These are phyloP conservation scores for Amphilophus citrinellus DNA, from an alignment of 2,113 vertebrate genomes.

Conservation along the genomic window DNA sequence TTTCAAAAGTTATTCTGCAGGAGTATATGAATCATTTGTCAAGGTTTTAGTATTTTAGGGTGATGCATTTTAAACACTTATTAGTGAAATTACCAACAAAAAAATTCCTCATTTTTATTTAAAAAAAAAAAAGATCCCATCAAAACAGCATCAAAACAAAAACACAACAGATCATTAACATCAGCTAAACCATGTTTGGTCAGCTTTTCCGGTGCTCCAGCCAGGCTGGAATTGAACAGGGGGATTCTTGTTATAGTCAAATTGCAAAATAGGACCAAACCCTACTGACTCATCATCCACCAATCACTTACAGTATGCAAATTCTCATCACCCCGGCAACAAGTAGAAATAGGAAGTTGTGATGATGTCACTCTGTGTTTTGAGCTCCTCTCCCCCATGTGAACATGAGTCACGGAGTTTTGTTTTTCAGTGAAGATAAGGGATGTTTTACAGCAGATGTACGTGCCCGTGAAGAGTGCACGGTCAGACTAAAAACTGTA, in stretches of 20 bases:
- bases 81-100: background rate
- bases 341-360: conserved; percentile 76
- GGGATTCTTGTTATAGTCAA: conserved; percentile 66
- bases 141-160: conserved; percentile 1
- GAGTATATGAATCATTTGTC: background rate
- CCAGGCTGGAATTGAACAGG: conserved; percentile 21
- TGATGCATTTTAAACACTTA: background rate
- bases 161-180: conserved; percentile 33
- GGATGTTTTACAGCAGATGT: conserved; percentile 49
- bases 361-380: conserved; percentile 74
- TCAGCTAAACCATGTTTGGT: conserved; percentile 66
- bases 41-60: background rate
- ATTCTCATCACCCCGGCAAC: conserved; percentile 52
- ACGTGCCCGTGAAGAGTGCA: conserved; percentile 10
- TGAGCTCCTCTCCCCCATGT: conserved; percentile 55
- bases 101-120: background rate
- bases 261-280: conserved; percentile 58
- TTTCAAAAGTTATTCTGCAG: background rate
- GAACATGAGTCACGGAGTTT: conserved; percentile 62
- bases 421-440: conserved; percentile 63
- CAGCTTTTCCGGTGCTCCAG: conserved; percentile 56
- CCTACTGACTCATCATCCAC: conserved; percentile 76
- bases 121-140: conserved; percentile 8
- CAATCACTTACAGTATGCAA: conserved; percentile 62
- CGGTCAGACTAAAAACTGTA: conserved; percentile 38